phyloP scores from a whole-genome alignment of 1,140 invertebrate genomes.

The Caenorhabditis remanei region DNA sequence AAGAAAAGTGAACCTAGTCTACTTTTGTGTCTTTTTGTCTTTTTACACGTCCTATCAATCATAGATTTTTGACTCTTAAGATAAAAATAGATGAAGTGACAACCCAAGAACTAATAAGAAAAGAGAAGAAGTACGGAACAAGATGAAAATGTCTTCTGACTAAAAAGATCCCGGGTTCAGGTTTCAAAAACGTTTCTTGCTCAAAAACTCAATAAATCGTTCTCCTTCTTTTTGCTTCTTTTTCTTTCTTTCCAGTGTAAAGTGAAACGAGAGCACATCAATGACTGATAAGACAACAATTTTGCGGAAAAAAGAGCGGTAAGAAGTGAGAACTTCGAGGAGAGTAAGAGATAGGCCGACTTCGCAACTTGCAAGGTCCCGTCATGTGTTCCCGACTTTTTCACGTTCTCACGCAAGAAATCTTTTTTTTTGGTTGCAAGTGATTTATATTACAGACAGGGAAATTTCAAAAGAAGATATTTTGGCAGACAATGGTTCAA shows the following conservation, averaged over 20 bases:
- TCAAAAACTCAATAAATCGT: neutral
- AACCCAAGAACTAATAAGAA: neutral
- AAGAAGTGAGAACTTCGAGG: slow-evolving; percentile 9
- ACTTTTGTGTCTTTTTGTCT: neutral
- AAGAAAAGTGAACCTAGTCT: slow-evolving; percentile 11
- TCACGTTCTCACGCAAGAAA: slow-evolving; percentile 20
- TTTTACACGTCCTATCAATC: neutral
- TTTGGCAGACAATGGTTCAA: too few species aligned
- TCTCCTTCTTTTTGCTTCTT: neutral
- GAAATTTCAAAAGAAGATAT: neutral
- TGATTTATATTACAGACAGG: neutral
- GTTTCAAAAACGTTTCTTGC: slow-evolving; percentile 44
- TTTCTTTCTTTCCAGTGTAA: slow-evolving; percentile 12
- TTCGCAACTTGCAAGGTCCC: slow-evolving; percentile 40
- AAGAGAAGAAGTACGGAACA: neutral
- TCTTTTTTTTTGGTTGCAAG: too few species aligned
- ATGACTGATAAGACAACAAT: slow-evolving; percentile 51
- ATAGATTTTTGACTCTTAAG: slow-evolving; percentile 24
- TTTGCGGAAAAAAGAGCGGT: neutral
- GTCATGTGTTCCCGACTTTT: slow-evolving; percentile 28
- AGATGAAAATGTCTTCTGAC: neutral
- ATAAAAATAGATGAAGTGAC: slow-evolving; percentile 26
- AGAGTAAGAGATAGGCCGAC: neutral
- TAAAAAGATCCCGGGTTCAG: neutral
- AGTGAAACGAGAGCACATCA: slow-evolving; percentile 33